Conservation (phyloP, 2,797 vertebrate genomes). For the Manis pentadactyla region DNA sequence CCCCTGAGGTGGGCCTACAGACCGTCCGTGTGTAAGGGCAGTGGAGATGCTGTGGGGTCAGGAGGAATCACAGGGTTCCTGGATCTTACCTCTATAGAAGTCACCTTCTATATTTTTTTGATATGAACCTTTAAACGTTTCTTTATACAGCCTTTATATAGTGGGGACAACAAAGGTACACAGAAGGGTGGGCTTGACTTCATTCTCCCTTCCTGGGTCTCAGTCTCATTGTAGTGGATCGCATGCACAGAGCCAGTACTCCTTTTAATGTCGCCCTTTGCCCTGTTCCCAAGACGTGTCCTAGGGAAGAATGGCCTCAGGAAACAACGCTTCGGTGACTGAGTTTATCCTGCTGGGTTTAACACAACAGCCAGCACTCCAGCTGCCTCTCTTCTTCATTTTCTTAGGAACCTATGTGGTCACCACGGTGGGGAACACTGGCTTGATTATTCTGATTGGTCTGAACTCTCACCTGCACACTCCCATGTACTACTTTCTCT, state of each 20-base stretch:
- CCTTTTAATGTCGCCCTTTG: background rate
- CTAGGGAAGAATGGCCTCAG: background rate
- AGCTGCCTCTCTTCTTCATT: slow-evolving; percentile 53
- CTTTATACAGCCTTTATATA: background rate
- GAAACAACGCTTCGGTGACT: slow-evolving; percentile 16
- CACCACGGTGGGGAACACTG: slow-evolving; percentile 64
- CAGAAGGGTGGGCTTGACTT: background rate
- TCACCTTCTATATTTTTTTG: no score
- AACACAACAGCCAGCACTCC: slow-evolving; percentile 39
- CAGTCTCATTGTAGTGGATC: background rate
- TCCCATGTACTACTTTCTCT: slow-evolving; percentile 75
- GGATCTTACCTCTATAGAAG: background rate
- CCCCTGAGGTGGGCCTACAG: background rate
- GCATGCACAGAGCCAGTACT: background rate
- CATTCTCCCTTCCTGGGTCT: background rate
- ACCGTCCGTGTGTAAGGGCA: background rate
- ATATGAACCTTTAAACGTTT: background rate
- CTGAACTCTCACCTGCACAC: slow-evolving; percentile 63
- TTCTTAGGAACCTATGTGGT: slow-evolving; percentile 60
- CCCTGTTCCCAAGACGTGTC: background rate
- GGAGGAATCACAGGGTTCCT: background rate
- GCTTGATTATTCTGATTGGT: slow-evolving; percentile 60
- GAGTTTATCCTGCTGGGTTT: slow-evolving; percentile 68
- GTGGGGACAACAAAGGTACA: background rate
- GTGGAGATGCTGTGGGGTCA: background rate